These are phyloP conservation scores for Lanius collurio DNA, from an alignment of 2,113 vertebrate species.

Conservation along the genomic window DNA sequence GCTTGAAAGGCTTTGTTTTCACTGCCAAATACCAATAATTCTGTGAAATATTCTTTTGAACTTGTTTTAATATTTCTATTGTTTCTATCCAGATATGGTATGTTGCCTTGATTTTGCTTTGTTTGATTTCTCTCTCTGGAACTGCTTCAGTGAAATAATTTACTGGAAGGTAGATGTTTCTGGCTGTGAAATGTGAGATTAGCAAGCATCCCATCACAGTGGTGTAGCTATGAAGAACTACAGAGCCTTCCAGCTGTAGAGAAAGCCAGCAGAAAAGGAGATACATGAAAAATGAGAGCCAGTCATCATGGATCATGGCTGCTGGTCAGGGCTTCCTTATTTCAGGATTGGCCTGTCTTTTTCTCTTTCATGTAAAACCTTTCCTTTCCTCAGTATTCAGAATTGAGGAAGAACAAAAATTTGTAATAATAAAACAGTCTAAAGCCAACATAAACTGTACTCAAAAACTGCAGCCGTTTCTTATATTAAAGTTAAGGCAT, in stretches of 20 bases:
- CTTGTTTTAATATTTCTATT: background rate
- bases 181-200: background rate
- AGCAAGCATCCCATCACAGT: background rate
- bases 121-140: background rate
- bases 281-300: background rate
- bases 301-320: background rate
- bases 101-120: background rate
- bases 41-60: background rate
- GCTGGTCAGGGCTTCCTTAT: background rate
- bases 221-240: background rate
- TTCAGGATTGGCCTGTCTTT: background rate
- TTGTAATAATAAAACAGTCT: background rate
- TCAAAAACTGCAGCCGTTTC: background rate
- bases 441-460: background rate
- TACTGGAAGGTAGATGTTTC: background rate
- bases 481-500: background rate
- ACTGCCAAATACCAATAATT: background rate
- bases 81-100: background rate
- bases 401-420: background rate
- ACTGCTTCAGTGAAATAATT: background rate
- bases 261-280: background rate
- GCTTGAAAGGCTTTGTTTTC: background rate
- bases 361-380: background rate
- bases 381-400: background rate
- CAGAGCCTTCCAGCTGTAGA: background rate